Conservation (phyloP, 2,888 invertebrate species). For the Tetrapedia diversipes region DNA sequence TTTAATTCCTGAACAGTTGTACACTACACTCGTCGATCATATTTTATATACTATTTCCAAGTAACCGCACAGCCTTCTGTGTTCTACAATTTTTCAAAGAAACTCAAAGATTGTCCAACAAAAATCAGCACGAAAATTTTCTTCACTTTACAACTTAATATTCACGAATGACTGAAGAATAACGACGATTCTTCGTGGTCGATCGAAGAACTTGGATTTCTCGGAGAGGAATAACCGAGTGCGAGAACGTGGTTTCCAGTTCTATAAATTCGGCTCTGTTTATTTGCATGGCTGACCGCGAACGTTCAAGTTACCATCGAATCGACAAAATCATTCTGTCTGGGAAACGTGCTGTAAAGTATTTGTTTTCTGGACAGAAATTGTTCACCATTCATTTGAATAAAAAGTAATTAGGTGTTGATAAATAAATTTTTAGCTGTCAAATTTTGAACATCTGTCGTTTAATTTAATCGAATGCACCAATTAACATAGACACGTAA, state of each 20-base stretch:
- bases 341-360: background rate
- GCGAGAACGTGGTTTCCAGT: slow-evolving; percentile 49
- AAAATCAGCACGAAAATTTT: background rate
- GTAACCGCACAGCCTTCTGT: background rate
- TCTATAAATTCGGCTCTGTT: slow-evolving; percentile 71
- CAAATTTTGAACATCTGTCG: background rate
- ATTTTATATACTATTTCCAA: background rate
- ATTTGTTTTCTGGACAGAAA: slow-evolving; percentile 5
- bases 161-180: background rate
- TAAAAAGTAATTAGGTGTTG: background rate
- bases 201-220: slow-evolving; percentile 32
- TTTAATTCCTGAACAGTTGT: background rate
- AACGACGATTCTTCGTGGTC: slow-evolving; percentile 20
- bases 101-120: background rate
- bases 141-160: too few relatives aligned
- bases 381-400: background rate
- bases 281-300: slow-evolving; percentile 59
- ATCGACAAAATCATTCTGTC: background rate
- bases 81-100: background rate
- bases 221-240: slow-evolving; percentile 38
- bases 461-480: background rate
- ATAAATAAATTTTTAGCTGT: background rate
- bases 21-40: too few relatives aligned
- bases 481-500: too few relatives aligned
- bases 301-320: slow-evolving; percentile 19